Evolutionary conservation across 2,888 invertebrate species (phyloP), one percentile per base, ranked within the genome.

Genomic region (Gymnosoma rotundatum): DNA sequence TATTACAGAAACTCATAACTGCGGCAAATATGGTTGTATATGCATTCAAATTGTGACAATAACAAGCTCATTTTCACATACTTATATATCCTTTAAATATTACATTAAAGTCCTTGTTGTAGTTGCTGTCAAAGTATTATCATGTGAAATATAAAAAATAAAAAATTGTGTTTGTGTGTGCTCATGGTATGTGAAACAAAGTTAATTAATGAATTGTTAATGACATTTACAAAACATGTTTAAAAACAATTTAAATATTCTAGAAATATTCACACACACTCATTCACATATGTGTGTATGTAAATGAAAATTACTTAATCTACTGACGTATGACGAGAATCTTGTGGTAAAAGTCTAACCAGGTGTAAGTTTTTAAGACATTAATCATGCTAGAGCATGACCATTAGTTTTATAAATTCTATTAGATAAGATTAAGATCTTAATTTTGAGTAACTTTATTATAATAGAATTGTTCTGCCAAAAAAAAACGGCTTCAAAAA

Each of bases 161-260:
- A 32, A 5, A 7, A 32, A 25, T 1, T 32, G 6, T 75, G 21
- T 58, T n/a, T 36, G 20, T 36, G 16, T 60, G 16, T 38, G 10
- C 64, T 8, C 50, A 20, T 52, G 18, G 20, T 36, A 14, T 74
- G 16, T 64, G 50, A 48, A 73, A 76, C 72, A 81, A 81, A 81
- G 81, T 86, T 83, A 74, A 86, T 83, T 79, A 85, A 85, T 85
- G 78, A 86, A 81, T 85, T 85, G 60, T 85, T 85, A 85, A 86
- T 85, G 79, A 73, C 72, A 85, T 78, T 72, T 63, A 74, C 81
- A 81, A 78, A n/a, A 78, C 78, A 78, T 78, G 69, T 76, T 83
- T 73, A 38, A 78, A 56, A 76, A 61, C 76, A 80, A 80, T 72
- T 78, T 72, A 70, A 66, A 56, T 72, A 78, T 60, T 54, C 8